Evolutionary conservation across 2,888 invertebrate genomes (phyloP).

Genomic region (Eulithis testata): DNA sequence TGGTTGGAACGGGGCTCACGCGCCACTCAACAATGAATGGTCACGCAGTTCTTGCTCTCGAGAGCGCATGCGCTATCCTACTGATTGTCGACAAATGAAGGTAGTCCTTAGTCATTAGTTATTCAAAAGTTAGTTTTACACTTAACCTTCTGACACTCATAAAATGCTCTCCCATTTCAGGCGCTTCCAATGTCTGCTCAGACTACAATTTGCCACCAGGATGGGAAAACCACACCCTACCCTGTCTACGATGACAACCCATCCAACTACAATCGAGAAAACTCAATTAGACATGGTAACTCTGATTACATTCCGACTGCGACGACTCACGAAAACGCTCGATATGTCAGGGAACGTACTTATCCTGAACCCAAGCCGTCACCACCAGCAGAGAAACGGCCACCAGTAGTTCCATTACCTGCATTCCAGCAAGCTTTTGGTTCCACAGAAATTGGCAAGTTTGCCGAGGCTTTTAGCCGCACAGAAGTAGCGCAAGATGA

Average conservation of each 20-base stretch:
- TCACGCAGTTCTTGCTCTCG: conserved; percentile 67
- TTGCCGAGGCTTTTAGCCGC: conserved; percentile 88
- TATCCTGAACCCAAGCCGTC: conserved; percentile 56
- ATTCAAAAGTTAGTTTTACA: background rate
- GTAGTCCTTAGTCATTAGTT: conserved; percentile 42
- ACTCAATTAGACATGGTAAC: conserved; percentile 51
- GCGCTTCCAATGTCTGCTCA: conserved; percentile 59
- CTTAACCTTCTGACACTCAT: background rate
- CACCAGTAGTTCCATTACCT: conserved; percentile 86
- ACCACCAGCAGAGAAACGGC: conserved; percentile 69
- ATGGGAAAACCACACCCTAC: conserved; percentile 71
- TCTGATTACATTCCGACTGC: conserved; percentile 54
- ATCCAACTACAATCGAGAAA: conserved; percentile 60
- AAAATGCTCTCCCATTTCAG: conserved; percentile 54
- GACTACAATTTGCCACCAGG: conserved; percentile 65
- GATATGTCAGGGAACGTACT: conserved; percentile 54
- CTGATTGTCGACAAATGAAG: conserved; percentile 73
- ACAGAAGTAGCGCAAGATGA: conserved; percentile 80
- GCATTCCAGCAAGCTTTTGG: conserved; percentile 95
- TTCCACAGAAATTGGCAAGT: conserved; percentile 93
- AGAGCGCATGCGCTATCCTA: conserved; percentile 69
- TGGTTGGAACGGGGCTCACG: conserved; percentile 64
- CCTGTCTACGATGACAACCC: conserved; percentile 64
- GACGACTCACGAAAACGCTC: conserved; percentile 49
- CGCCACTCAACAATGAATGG: conserved; percentile 61